Base-by-base conservation (phyloP, 2,113 vertebrate genomes). In the Ploceus nigricollis region DNA sequence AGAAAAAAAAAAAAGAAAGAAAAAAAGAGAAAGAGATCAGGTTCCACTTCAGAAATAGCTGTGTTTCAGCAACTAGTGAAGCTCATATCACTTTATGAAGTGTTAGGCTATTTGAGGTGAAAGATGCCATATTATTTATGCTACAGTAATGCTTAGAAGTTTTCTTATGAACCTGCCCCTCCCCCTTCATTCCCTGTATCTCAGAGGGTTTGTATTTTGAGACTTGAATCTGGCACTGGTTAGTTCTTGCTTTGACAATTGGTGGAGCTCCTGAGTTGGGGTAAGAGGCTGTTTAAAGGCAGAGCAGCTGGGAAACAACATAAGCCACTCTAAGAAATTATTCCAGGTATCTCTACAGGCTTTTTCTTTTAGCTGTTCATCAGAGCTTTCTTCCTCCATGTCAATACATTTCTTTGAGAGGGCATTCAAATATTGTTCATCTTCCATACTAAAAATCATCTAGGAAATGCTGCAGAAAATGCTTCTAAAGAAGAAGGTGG, bases 21-120 rank as follows among this genome's bases (percentile, higher is more conserved):
- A 27, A 50, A 39, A 25, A 63, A 35, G 20, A 53, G 35, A 53
- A 61, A 70, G 37, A 42, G 45, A 89, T 95, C 91, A 66, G 47
- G 56, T 96, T 96, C 77, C 91, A 93, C 77, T 86, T 93, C 92
- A 96, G 92, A 96, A 95, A 96, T 96, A 94, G 82, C 94, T 90
- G 60, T 63, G 81, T 94, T 96, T 95, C 93, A 92, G 90, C 86
- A 93, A 87, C 50, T 66, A 89, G 76, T 89, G 86, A 90, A 95
- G 61, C 77, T 94, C 80, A 82, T 94, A 94, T 93, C 82, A 72
- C 61, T 95, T 96, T 95, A 95, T 90, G 92, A 97, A 96, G 94
- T 95, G 93, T 92, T 95, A 96, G 92, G 86, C 88, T 96, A 92
- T 96, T 95, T 94, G 77, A 94, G 94, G 96, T 96, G 80, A 97